Base-by-base conservation (phyloP, 2,113 vertebrate genomes). In the Axis porcinus region DNA sequence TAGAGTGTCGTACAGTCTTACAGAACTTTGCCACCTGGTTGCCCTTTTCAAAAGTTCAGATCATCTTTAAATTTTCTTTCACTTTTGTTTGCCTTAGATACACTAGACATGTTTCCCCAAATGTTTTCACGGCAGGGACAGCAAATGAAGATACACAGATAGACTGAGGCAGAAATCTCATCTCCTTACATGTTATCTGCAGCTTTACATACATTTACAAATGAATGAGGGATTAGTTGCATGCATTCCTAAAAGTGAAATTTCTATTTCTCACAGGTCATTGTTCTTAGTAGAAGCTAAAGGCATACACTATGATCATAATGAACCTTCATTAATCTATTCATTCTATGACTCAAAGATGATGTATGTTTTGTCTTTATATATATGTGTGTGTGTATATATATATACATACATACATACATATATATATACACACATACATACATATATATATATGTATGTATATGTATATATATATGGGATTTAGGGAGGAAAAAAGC, bases 311-410 rank as follows among this genome's bases (percentile, higher is more conserved):
- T 89, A 5, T 50, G 96, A 78, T 97, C 89, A 97, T 67, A 95
- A 94, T 85, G 74, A 98, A 93, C 84, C 88, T 81, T 98, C 78
- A 96, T 81, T 90, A 91, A 86, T 91, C 95, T 97, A 76, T 94
- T 97, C 50, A 95, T 79, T 96, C 43, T 82, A 2, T 86, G 81
- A 96, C 47, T 98, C 88, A 94, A 88, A 97, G 74, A 45, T 30
- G 47, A 98, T 97, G 13, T 86, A 40, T 17, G 6, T 45, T 95
- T 98, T 88, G 10, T 86, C 11, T 76, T 76, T 76, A 43, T 76
- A 1, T 27, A 0, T 40, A 1, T 43, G 7, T 89, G 12, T 79
- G 8, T 86, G 25, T 86, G 40, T 36, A 0, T 58, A 9, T 25
- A 14, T 33, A 9, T 33, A 40, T 40, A 14, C n/a, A 36, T 17